Percentiles rank a stretch among this genome's conserved stretches.
Evolutionary conservation across 2,888 invertebrate species (phyloP).

Genomic region (Leptothorax acervorum): DNA sequence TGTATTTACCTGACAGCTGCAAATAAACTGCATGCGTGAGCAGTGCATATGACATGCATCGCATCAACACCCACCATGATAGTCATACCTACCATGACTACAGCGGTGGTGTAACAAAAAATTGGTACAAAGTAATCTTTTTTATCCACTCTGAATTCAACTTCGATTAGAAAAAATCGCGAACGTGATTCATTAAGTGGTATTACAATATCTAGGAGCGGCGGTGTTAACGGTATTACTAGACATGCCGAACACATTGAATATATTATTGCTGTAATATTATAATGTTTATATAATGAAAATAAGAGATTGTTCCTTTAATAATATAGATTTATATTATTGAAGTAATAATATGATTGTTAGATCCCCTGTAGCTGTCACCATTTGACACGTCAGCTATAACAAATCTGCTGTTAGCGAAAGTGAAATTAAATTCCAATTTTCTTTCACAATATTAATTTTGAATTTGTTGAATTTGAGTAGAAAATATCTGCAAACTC

Average conservation of each 20-base stretch:
- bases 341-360: too few relatives aligned
- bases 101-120: neutral
- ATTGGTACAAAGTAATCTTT: neutral
- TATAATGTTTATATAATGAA: neutral
- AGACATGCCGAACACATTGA: neutral
- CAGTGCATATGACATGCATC: neutral
- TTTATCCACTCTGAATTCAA: constrained; percentile 27
- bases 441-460: neutral
- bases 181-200: constrained; percentile 31
- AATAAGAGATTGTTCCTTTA: neutral
- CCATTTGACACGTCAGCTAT: too few relatives aligned
- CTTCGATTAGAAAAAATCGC: neutral
- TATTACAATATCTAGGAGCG: neutral
- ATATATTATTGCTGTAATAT: neutral
- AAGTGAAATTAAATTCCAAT: neutral
- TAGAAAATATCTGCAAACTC: neutral
- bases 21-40: constrained; percentile 16
- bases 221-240: neutral
- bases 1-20: neutral
- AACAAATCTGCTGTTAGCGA: neutral
- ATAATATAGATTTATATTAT: neutral
- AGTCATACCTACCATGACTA: neutral
- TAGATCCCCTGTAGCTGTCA: too few relatives aligned
- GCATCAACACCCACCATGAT: neutral
- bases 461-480: neutral